phyloP scores from a whole-genome alignment of 1,140 invertebrate species.

The Diuraphis noxia region DNA sequence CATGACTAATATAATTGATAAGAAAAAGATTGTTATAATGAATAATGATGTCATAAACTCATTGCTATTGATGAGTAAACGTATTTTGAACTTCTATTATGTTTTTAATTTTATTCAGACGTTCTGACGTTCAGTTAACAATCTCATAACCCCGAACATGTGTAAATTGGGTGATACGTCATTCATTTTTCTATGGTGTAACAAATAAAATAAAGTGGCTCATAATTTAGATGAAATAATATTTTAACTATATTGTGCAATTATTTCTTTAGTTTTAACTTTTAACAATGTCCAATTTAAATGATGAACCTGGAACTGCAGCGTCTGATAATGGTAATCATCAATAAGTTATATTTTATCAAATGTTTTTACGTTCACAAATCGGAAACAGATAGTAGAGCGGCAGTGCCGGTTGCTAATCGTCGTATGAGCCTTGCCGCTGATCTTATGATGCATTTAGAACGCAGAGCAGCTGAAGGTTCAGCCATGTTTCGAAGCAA shows the following conservation, averaged over 20 bases:
- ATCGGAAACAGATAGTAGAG: conserved; percentile 29
- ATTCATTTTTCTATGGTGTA: neutral
- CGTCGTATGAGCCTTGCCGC: conserved; percentile 48
- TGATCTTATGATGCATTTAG: conserved; percentile 55
- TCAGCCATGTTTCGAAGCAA: conserved; percentile 63
- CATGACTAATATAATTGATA: conserved; percentile 22
- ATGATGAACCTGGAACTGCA: neutral
- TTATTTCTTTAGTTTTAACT: neutral
- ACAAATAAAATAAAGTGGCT: neutral
- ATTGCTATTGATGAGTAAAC: neutral
- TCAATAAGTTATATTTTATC: neutral
- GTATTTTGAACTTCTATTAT: neutral
- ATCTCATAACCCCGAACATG: neutral
- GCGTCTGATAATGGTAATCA: neutral
- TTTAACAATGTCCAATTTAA: conserved; percentile 29
- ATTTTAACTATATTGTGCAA: neutral
- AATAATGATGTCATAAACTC: conserved; percentile 34
- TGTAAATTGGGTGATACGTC: neutral
- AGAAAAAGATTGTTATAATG: conserved; percentile 9
- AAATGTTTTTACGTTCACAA: neutral
- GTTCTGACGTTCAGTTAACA: neutral
- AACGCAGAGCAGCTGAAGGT: conserved; percentile 60
- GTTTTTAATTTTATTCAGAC: conserved; percentile 12
- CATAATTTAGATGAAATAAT: neutral
- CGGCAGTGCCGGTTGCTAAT: neutral